A percentile compares a stretch with the other conserved stretches of the same genome.
Evolutionary conservation across 2,113 vertebrate species (phyloP).

Genomic region (Coryphaenoides rupestris): DNA sequence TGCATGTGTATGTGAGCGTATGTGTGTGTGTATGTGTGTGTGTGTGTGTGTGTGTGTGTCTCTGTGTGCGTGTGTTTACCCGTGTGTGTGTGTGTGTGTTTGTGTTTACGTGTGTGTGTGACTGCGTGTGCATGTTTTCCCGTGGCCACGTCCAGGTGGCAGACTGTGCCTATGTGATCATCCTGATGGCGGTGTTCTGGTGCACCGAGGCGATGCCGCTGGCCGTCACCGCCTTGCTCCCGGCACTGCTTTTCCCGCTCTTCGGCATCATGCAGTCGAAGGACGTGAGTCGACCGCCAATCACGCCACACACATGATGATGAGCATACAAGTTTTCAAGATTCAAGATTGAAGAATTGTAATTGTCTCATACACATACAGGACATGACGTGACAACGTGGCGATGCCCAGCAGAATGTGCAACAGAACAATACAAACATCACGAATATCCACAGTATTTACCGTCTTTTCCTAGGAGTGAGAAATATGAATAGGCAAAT

Average conservation of each 20-base stretch:
- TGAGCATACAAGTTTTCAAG: too few relatives aligned
- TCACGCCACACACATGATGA: too few relatives aligned
- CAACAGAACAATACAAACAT: too few relatives aligned
- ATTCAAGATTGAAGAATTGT: too few relatives aligned
- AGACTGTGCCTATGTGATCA: slow-evolving; percentile 85
- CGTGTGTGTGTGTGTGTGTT: neutral
- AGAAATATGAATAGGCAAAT: too few relatives aligned
- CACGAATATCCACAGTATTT: too few relatives aligned
- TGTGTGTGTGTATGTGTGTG: neutral
- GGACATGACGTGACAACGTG: too few relatives aligned
- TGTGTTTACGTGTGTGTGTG: neutral
- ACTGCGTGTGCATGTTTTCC: neutral
- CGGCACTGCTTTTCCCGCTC: slow-evolving; percentile 87
- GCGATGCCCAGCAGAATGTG: too few relatives aligned
- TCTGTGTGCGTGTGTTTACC: neutral
- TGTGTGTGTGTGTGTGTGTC: neutral
- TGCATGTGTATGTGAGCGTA: neutral
- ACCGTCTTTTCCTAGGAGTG: too few relatives aligned
- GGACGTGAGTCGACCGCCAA: slow-evolving; percentile 68
- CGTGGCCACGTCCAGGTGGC: slow-evolving; percentile 80
- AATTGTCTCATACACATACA: too few relatives aligned
- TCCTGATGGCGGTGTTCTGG: slow-evolving; percentile 94
- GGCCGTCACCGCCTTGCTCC: slow-evolving; percentile 87
- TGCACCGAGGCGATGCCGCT: slow-evolving; percentile 92
- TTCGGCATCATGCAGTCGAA: slow-evolving; percentile 88